Conservation (phyloP, 2,797 vertebrate genomes). For the Eospalax fontanierii region DNA sequence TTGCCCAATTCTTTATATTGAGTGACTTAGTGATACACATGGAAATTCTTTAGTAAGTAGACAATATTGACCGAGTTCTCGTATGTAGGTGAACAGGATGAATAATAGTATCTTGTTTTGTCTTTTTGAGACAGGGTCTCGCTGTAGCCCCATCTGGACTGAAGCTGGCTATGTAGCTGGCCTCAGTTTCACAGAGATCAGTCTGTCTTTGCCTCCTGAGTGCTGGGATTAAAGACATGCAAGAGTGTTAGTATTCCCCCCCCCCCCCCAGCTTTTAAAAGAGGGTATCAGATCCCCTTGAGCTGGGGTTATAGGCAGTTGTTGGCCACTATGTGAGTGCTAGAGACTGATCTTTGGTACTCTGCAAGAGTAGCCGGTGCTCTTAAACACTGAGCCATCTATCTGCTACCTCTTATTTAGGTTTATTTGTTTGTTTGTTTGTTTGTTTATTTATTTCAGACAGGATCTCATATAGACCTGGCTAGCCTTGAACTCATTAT, state of each 20-base stretch:
- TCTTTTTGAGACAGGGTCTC: too few relatives aligned
- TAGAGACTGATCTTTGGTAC: not conserved
- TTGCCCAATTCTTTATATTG: not conserved
- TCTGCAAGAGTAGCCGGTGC: not conserved
- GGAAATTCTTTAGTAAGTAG: not conserved
- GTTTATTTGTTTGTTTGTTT: not conserved
- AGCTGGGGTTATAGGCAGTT: not conserved
- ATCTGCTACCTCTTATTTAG: too few relatives aligned
- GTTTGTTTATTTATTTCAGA: not conserved
- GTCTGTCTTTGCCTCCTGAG: too few relatives aligned
- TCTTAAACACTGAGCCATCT: not conserved
- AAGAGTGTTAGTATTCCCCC: too few relatives aligned
- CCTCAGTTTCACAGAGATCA: too few relatives aligned
- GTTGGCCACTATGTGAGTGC: too few relatives aligned
- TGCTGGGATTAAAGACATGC: too few relatives aligned
- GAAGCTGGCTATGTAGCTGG: too few relatives aligned
- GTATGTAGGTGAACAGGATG: not conserved
- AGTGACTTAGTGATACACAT: not conserved
- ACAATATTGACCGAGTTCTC: not conserved
- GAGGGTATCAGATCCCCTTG: not conserved
- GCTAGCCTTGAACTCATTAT: not conserved
- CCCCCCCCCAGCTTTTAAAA: not conserved
- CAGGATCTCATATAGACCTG: not conserved
- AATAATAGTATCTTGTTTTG: not conserved
- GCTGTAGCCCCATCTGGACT: too few relatives aligned